Evolutionary conservation across 2,797 vertebrate species (phyloP), one percentile per base, ranked within the genome.

Genomic region (Scleropages formosus): DNA sequence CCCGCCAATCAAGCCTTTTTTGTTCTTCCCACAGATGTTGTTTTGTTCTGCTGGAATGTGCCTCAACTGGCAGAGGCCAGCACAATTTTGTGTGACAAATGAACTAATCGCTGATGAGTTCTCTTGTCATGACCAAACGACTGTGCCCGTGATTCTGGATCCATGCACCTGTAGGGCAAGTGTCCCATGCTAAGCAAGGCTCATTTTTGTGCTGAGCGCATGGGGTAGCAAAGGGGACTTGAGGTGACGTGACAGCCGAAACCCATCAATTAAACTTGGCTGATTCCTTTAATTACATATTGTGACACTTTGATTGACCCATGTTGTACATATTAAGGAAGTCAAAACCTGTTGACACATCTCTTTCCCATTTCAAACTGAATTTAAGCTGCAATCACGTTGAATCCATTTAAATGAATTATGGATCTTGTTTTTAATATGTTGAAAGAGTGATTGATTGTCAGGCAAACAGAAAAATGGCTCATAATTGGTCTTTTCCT

Each of bases 401-500:
- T 49, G 20, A 26, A 53, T 49, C 47, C 12, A n/a, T 16, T 39
- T 39, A 11, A 31, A 31, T 26, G 24, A 24, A 15, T 49, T 26
- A 15, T 7, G 20, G 7, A 22, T 26, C 53, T 49, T 15, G 26
- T 49, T 22, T 10, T 71, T 69, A 8, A 51, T 26, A 11, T 72
- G 15, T 9, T 44, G 31, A 59, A 47, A 26, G 11, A 10, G 46
- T 61, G 46, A 26, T 59, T 63, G 60, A 24, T 53, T 24, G 46
- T 53, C 73, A 53, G 16, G 65, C 63, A 22, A 47, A 65, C 53
- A 15, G 60, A 22, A 18, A 74, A 74, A 53, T 20, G 73, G 60
- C 73, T 65, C 62, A 56, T 65, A 65, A 74, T 65, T 47, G 46
- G 22, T 69, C 59, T 70, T 70, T 51, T 70, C 26, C 66, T 27